A percentile compares a stretch with the other conserved stretches of the same genome.
These are phyloP conservation scores for Papilio demoleus DNA, from an alignment of 2,888 invertebrate genomes.

Conservation along the genomic window DNA sequence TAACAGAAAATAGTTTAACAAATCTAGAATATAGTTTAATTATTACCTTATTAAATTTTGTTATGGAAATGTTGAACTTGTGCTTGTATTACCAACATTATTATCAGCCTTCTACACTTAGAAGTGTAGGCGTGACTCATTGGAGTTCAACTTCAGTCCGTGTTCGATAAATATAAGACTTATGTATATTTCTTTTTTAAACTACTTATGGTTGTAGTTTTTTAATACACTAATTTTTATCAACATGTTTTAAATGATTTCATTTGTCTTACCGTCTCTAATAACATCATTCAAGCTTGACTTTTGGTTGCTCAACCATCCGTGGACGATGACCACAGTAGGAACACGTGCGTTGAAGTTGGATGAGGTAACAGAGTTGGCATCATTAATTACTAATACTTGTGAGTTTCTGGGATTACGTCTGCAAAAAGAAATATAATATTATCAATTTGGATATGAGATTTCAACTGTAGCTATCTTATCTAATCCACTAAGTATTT, in stretches of 20 bases:
- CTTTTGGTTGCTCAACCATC: constrained; percentile 54
- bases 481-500: neutral
- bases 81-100: too few species aligned
- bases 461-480: neutral
- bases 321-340: constrained; percentile 53
- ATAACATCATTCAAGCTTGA: constrained; percentile 58
- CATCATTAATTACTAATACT: constrained; percentile 55
- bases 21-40: too few species aligned
- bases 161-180: too few species aligned
- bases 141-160: too few species aligned
- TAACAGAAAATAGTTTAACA: neutral
- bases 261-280: constrained; percentile 55
- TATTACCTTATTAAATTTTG: too few species aligned
- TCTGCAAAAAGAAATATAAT: constrained; percentile 50
- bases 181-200: too few species aligned
- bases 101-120: too few species aligned
- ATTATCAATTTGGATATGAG: neutral
- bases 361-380: constrained; percentile 56
- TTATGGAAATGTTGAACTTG: too few species aligned
- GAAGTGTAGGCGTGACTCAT: too few species aligned
- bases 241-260: too few species aligned
- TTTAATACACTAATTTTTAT: too few species aligned
- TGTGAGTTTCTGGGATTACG: constrained; percentile 55
- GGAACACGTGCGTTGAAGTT: constrained; percentile 55
- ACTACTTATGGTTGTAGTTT: too few species aligned